phyloP scores from a whole-genome alignment of 2,797 vertebrate genomes.

The Tympanoctomys barrerae region DNA sequence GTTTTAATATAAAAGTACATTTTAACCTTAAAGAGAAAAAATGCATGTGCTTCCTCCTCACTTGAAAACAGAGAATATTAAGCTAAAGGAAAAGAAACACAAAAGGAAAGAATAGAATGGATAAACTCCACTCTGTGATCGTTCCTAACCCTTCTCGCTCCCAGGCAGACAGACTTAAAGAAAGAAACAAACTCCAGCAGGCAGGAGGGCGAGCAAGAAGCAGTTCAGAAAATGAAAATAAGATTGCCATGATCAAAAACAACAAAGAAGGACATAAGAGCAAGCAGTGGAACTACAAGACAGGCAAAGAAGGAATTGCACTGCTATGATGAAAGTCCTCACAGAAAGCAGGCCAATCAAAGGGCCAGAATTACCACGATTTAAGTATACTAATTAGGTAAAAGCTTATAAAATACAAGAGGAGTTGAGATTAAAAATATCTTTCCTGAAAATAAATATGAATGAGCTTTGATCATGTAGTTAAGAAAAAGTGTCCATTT shows the following conservation, averaged over 20 bases:
- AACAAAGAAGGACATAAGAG: background rate
- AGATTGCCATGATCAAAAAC: background rate
- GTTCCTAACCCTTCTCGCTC: background rate
- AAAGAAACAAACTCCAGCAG: background rate
- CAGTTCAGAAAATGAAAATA: background rate
- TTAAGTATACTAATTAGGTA: background rate
- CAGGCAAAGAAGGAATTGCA: background rate
- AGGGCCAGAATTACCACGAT: background rate
- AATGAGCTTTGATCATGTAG: background rate
- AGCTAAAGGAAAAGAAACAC: background rate
- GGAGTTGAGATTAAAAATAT: background rate
- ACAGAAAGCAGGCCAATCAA: background rate
- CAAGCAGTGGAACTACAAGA: background rate
- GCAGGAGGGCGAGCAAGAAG: background rate
- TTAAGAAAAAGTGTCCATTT: background rate
- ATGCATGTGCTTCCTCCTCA: background rate
- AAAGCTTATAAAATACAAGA: background rate
- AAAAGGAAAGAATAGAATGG: background rate
- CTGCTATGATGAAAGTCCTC: too few relatives aligned
- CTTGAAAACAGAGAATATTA: conserved; percentile 1
- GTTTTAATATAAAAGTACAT: background rate
- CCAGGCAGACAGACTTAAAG: background rate
- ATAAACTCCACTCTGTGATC: background rate
- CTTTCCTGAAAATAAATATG: background rate
- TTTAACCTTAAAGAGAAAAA: background rate